These are phyloP conservation scores for Pseudococcus longispinus DNA, from an alignment of 2,888 invertebrate species.

Conservation along the genomic window DNA sequence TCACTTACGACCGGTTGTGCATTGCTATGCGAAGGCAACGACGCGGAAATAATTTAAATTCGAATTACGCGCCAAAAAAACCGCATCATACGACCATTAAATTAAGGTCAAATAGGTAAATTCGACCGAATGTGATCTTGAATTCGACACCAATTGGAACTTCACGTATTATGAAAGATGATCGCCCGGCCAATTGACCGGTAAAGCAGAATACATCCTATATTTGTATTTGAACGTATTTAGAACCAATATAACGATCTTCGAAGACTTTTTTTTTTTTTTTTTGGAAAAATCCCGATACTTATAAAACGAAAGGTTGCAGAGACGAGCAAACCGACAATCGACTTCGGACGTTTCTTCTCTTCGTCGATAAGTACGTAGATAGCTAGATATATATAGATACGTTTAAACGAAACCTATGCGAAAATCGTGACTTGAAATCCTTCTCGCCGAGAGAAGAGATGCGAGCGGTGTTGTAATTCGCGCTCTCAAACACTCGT, in stretches of 20 bases:
- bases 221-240: no score
- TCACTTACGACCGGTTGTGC: background rate
- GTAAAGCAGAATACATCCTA: no score
- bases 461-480: constrained; percentile 10
- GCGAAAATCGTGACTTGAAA: constrained; percentile 32
- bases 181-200: no score
- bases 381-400: no score
- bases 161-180: no score
- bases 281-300: no score
- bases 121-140: background rate
- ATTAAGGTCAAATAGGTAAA: background rate
- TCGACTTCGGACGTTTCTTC: no score
- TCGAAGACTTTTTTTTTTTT: no score
- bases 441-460: background rate
- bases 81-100: background rate
- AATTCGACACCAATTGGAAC: background rate
- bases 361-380: no score
- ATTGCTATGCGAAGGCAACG: background rate
- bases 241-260: no score
- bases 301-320: no score
- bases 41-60: constrained; percentile 20
- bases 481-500: background rate
- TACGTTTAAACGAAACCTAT: background rate
- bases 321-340: no score
- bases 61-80: constrained; percentile 9